Percentiles rank a stretch among this genome's conserved stretches.
These are phyloP conservation scores for Psilopogon haemacephalus DNA, from an alignment of 2,113 vertebrate species.

Conservation along the genomic window DNA sequence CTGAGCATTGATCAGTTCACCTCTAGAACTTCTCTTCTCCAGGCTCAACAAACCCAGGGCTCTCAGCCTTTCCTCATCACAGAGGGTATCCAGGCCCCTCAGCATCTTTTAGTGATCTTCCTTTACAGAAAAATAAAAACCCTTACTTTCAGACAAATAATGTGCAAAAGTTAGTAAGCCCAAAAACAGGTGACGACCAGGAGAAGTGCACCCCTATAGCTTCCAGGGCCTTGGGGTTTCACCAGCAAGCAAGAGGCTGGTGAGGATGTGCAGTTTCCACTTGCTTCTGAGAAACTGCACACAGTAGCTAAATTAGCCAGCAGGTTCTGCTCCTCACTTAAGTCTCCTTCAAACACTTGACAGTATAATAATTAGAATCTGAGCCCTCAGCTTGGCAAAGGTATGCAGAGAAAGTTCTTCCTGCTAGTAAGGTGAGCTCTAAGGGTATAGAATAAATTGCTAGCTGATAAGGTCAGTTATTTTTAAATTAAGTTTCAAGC, in stretches of 20 bases:
- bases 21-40: too few relatives aligned
- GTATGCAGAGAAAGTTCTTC: neutral
- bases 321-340: neutral
- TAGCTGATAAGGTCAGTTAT: neutral
- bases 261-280: neutral
- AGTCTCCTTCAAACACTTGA: neutral
- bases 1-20: too few relatives aligned
- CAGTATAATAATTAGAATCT: neutral
- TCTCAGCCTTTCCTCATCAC: too few relatives aligned
- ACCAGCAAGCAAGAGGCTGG: neutral
- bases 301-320: neutral
- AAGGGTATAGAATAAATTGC: slow-evolving; percentile 9
- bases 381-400: neutral
- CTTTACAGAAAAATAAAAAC: neutral
- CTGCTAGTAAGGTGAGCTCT: neutral
- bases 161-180: neutral
- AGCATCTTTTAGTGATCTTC: too few relatives aligned
- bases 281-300: neutral
- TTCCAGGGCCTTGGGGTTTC: neutral
- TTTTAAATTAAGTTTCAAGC: slow-evolving; percentile 6
- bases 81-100: too few relatives aligned
- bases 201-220: neutral
- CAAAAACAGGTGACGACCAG: neutral
- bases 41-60: too few relatives aligned
- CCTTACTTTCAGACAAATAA: neutral